phyloP scores from a whole-genome alignment of 53 echinoderm and acorn worm species.

The Temnopleurus reevesii region DNA sequence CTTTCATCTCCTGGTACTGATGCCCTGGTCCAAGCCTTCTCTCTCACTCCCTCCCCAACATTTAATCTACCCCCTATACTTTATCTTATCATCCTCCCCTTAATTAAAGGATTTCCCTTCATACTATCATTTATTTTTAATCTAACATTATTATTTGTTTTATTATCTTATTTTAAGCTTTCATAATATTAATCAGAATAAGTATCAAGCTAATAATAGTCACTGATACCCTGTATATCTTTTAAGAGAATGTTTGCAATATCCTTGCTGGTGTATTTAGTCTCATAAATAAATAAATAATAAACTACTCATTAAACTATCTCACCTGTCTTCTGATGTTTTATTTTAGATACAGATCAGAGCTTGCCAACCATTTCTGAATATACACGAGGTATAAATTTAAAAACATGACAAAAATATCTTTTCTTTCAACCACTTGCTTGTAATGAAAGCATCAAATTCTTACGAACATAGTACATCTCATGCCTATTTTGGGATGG shows the following conservation, averaged over 20 bases:
- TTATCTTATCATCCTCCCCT: background rate
- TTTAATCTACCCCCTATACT: background rate
- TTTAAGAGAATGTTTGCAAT: background rate
- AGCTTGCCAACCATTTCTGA: no score
- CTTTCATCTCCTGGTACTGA: no score
- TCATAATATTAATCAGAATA: no score
- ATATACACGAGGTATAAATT: no score
- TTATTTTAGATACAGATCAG: no score
- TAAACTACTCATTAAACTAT: no score
- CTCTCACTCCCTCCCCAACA: background rate
- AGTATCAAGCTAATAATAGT: background rate
- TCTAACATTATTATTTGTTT: background rate
- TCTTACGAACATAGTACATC: no score
- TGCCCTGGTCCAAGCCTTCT: no score
- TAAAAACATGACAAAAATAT: no score
- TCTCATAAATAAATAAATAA: background rate
- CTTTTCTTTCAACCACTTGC: no score
- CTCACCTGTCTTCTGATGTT: background rate
- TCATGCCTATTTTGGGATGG: no score
- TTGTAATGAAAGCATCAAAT: no score
- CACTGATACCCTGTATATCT: background rate
- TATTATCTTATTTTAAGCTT: background rate
- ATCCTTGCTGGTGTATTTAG: constrained; percentile 4
- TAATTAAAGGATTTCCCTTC: background rate
- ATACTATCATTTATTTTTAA: background rate